These are phyloP conservation scores for Vollenhovia emeryi DNA, from an alignment of 1,140 invertebrate genomes.

Conservation along the genomic window DNA sequence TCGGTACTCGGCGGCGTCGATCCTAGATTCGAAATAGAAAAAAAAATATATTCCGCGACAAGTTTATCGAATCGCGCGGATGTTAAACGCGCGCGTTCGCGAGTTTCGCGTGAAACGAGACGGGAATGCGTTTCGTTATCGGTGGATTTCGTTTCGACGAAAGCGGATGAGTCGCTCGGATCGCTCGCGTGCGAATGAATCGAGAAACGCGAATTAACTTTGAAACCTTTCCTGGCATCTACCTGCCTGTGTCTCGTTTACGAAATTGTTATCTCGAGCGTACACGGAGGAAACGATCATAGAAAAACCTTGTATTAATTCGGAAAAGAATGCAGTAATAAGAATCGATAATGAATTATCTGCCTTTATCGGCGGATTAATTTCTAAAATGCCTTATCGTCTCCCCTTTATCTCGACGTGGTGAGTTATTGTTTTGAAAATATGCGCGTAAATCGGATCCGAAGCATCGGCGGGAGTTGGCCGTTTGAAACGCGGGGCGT, in stretches of 20 bases:
- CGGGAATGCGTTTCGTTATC: neutral
- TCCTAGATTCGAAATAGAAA: neutral
- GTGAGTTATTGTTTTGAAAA: neutral
- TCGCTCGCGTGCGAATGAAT: neutral
- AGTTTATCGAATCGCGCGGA: neutral
- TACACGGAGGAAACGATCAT: no score
- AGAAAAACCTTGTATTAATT: neutral
- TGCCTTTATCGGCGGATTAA: neutral
- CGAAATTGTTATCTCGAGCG: neutral
- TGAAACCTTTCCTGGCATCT: neutral
- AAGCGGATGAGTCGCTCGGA: neutral
- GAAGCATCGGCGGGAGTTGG: no score
- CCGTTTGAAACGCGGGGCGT: no score
- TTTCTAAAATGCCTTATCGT: neutral
- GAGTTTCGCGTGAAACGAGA: neutral
- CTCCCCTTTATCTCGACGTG: neutral
- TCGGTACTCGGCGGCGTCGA: neutral
- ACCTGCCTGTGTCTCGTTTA: neutral
- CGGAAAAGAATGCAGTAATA: neutral
- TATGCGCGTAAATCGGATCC: neutral
- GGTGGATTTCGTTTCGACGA: neutral
- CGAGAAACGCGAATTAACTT: neutral
- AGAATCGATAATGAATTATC: conserved; percentile 1
- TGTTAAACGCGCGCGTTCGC: neutral
- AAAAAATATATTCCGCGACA: neutral